Conservation (phyloP, 35 echinoderm and acorn worm genomes). For the Lytechinus variegatus region DNA sequence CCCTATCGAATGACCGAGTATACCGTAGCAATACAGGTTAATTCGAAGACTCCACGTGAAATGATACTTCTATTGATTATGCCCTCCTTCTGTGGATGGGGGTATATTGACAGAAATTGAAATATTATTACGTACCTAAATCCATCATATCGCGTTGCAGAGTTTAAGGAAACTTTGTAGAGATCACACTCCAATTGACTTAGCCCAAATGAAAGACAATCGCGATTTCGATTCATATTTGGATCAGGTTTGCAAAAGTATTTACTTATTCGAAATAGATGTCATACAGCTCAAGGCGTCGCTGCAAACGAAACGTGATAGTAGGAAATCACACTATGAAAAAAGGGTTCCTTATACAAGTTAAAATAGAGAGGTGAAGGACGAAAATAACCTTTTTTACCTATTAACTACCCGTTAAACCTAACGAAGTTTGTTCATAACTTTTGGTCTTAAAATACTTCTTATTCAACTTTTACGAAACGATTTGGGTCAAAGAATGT, state of each 20-base stretch:
- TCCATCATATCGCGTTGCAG: neutral
- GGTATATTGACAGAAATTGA: neutral
- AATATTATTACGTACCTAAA: neutral
- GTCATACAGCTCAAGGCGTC: neutral
- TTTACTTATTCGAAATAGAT: neutral
- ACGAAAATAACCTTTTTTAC: too few species aligned
- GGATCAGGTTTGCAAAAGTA: neutral
- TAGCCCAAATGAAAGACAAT: neutral
- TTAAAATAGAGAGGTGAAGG: too few species aligned
- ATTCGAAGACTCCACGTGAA: neutral
- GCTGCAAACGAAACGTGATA: neutral
- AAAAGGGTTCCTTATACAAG: too few species aligned
- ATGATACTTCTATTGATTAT: neutral
- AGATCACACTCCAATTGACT: neutral
- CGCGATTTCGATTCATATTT: neutral
- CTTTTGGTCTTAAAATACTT: too few species aligned
- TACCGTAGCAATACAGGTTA: neutral
- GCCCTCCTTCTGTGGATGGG: neutral
- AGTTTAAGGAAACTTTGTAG: neutral
- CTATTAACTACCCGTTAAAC: too few species aligned
- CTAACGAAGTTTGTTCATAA: too few species aligned
- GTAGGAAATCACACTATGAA: neutral
- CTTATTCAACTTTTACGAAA: too few species aligned
- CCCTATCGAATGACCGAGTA: neutral
- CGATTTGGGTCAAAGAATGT: too few species aligned